A percentile compares a stretch with the other conserved stretches of the same genome.
Conservation (phyloP, 2,113 vertebrate species). For the Stomatorhinus ivindoensis region DNA sequence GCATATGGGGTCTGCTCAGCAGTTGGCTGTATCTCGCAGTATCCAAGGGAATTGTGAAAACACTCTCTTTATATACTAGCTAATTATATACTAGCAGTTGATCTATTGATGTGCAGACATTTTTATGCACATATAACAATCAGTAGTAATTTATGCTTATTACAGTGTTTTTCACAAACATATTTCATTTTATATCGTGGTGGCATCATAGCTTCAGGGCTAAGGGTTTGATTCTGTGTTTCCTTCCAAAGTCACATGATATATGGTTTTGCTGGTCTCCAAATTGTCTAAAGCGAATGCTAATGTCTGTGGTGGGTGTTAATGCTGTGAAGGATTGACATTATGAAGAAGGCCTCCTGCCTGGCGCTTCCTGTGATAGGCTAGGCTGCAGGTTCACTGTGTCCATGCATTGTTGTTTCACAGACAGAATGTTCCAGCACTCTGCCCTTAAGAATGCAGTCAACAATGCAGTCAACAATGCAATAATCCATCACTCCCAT, state of each 20-base stretch:
- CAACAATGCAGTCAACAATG: background rate
- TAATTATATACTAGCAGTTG: background rate
- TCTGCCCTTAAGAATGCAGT: background rate
- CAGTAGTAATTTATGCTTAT: background rate
- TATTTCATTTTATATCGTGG: background rate
- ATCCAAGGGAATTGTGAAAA: background rate
- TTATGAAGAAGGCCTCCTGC: background rate
- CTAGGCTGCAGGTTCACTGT: background rate
- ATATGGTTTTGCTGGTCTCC: background rate
- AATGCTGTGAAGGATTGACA: background rate
- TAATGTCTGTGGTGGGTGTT: background rate
- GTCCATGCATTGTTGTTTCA: background rate
- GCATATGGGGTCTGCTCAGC: background rate
- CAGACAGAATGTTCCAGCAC: background rate
- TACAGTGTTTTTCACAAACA: background rate
- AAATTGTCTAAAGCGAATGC: background rate
- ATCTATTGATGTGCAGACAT: background rate
- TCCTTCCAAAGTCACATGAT: background rate
- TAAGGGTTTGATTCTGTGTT: background rate
- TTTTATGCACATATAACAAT: background rate
- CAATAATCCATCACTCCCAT: background rate
- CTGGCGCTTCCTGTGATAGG: background rate
- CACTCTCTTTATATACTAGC: background rate
- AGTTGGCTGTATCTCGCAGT: background rate
- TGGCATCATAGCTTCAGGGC: background rate